Base-by-base conservation (phyloP, 2,113 vertebrate genomes). In the Hemiscyllium ocellatum region DNA sequence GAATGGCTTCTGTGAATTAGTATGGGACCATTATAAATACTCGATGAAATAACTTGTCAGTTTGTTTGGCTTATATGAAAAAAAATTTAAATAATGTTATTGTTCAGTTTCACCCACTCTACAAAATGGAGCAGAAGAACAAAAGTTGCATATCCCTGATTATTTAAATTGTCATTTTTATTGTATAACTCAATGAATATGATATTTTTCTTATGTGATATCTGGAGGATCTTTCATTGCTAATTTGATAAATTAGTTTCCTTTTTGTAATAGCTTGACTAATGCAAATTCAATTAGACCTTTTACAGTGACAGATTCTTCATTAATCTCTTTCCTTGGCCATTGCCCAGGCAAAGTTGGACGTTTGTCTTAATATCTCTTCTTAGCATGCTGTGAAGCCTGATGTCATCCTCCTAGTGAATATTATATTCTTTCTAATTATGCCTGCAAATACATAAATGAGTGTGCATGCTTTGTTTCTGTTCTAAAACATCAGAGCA, bases 261-360 rank as follows among this genome's bases (percentile, higher is more conserved):
- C 56, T 15, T 29, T 37, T 93, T 66, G 8, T 37, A 93, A 68
- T 33, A 93, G 61, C 89, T 37, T 93, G 89, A 66, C 61, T 66
- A 93, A 93, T 93, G 89, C 89, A 93, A 93, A 93, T 66, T 93
- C 89, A 93, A 93, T 93, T 93, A 42, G 89, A 65, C 61, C 89
- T 37, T 93, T 93, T 66, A 37, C 56, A 42, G 19, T n/a, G 33
- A 68, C 65, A 93, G 89, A 93, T 66, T 68, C 89, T 66, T 66
- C 89, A 93, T 93, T 93, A 93, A 93, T 93, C 89, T 93, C 89
- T 90, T 61, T 90, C 3, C 26, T 61, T 90, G 52, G 50, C 52
- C 61, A 42, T 66, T 68, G 89, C 66, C 65, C 89, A 93, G n/a
- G 61, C 6, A 37, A 93, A 93, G 89, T 93, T 37, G 37, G 61